Percentiles rank a stretch among this genome's conserved stretches.
These are phyloP conservation scores for Pyrrhosoma nymphula DNA, from an alignment of 2,888 invertebrate species.

Conservation along the genomic window DNA sequence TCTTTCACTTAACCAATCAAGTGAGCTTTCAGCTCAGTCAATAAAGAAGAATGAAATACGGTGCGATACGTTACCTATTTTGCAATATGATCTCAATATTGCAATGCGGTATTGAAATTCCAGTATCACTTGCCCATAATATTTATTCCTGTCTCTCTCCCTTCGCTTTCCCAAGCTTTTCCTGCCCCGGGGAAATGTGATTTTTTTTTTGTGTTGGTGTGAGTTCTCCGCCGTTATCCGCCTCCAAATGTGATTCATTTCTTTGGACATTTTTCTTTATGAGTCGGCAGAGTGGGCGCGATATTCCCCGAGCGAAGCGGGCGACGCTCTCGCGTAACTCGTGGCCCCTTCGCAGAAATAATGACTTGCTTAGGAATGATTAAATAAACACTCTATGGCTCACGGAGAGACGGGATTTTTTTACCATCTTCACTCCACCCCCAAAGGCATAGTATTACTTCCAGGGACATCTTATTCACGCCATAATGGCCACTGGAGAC, in stretches of 20 bases:
- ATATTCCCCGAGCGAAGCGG: background rate
- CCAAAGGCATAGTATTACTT: no score
- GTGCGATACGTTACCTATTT: no score
- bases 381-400: background rate
- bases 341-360: background rate
- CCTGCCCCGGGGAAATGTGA: background rate
- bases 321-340: background rate
- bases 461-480: background rate
- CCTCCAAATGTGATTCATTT: background rate
- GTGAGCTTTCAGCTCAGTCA: no score
- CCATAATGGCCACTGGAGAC: background rate
- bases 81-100: no score
- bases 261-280: background rate
- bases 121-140: no score
- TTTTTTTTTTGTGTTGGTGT: background rate
- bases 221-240: background rate
- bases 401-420: background rate
- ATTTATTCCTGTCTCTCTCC: background rate
- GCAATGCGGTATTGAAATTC: no score
- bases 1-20: no score
- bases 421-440: background rate
- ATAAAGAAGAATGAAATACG: no score
- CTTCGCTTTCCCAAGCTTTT: background rate
- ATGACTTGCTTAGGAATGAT: background rate
- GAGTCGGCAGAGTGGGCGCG: no score